phyloP scores from a whole-genome alignment of 2,888 invertebrate species.

The Hartigia nigra region DNA sequence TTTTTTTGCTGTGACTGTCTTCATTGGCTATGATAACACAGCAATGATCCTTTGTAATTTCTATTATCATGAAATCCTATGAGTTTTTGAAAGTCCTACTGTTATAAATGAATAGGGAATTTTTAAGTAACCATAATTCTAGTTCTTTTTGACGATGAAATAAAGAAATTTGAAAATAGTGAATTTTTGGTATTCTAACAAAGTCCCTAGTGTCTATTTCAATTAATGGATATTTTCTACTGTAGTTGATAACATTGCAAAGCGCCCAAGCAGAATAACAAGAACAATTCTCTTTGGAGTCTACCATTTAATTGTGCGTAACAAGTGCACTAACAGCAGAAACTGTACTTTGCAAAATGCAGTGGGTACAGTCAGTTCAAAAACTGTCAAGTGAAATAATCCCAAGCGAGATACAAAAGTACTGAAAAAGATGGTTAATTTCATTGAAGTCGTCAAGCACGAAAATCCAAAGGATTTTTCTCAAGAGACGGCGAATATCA shows the following conservation, averaged over 20 bases:
- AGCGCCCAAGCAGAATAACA: background rate
- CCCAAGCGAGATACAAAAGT: background rate
- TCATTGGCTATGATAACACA: too few relatives aligned
- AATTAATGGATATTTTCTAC: background rate
- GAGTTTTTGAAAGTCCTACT: too few relatives aligned
- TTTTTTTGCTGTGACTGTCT: background rate
- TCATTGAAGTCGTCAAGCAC: background rate
- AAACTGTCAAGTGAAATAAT: background rate
- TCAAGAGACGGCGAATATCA: background rate
- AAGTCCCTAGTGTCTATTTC: background rate
- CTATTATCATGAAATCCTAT: too few relatives aligned
- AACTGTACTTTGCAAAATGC: background rate
- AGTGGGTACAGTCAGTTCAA: background rate
- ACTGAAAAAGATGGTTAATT: background rate
- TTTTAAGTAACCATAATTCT: too few relatives aligned
- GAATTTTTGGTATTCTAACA: background rate
- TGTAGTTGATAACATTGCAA: background rate
- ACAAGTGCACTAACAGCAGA: background rate
- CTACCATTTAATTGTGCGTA: background rate
- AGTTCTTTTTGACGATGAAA: too few relatives aligned
- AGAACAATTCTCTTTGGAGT: background rate
- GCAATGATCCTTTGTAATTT: too few relatives aligned
- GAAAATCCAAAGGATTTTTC: background rate
- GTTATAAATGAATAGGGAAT: too few relatives aligned
- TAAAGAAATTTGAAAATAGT: too few relatives aligned